These are phyloP conservation scores for Mesoligia furuncula DNA, from an alignment of 2,888 invertebrate species.

Conservation along the genomic window DNA sequence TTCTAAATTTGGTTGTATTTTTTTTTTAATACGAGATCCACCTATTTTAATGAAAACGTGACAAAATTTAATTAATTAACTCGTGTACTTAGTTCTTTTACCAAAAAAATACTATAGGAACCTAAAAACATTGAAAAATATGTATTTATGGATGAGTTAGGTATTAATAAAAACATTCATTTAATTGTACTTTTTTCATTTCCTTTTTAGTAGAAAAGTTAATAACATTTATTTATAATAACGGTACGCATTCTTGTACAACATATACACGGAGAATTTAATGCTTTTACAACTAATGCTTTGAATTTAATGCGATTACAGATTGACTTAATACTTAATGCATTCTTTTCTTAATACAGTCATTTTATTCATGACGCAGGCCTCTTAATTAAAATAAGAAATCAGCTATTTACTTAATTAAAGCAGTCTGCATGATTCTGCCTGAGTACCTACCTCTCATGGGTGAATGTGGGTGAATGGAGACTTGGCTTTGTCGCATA, in stretches of 20 bases:
- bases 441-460: not conserved
- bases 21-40: no score
- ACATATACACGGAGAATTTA: slow-evolving; percentile 10
- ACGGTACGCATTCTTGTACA: not conserved
- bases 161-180: slow-evolving; percentile 31
- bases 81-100: not conserved
- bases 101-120: not conserved
- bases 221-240: slow-evolving; percentile 13
- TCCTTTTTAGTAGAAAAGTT: slow-evolving; percentile 25
- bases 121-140: not conserved
- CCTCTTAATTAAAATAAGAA: not conserved
- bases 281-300: no score
- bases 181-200: slow-evolving; percentile 18
- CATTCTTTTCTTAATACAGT: not conserved
- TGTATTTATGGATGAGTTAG: slow-evolving; percentile 14
- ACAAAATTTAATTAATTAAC: not conserved
- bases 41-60: not conserved
- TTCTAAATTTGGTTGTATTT: no score
- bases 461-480: not conserved
- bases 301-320: slow-evolving; percentile 14
- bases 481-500: no score
- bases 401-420: not conserved
- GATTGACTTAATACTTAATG: not conserved
- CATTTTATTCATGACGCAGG: slow-evolving; percentile 10
- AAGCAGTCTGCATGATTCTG: not conserved